Percentiles rank a stretch among this genome's conserved stretches.
Conservation (phyloP, 2,113 vertebrate genomes). For the Dicaeum eximium region DNA sequence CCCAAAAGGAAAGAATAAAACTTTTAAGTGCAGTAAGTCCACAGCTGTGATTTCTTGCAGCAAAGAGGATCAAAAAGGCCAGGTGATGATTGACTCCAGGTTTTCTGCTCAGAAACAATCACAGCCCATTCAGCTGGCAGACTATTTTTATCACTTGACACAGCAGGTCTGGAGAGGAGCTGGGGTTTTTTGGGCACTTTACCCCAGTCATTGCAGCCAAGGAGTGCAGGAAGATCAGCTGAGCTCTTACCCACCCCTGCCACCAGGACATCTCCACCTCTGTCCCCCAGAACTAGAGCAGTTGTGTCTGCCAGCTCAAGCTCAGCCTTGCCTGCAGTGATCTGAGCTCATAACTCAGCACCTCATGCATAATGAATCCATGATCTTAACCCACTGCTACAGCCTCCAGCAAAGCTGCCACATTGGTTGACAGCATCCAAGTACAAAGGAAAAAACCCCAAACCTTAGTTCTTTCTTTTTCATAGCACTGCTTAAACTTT, state of each 20-base stretch:
- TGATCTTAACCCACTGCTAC: conserved; percentile 8
- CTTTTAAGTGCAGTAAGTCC: not conserved
- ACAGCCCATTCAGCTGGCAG: not conserved
- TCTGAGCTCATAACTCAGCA: conserved; percentile 10
- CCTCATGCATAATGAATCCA: conserved; percentile 8
- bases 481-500: not conserved
- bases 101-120: not conserved
- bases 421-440: not conserved
- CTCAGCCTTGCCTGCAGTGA: not conserved
- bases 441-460: not conserved
- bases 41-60: not conserved
- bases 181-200: not conserved
- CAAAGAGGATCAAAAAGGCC: not conserved
- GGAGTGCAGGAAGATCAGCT: not conserved
- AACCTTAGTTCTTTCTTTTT: not conserved
- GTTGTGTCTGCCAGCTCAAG: not conserved
- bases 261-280: not conserved
- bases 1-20: not conserved
- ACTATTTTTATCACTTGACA: not conserved
- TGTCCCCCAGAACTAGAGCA: not conserved
- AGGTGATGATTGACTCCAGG: not conserved
- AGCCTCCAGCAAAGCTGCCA: conserved; percentile 31
- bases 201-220: not conserved
- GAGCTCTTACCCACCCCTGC: not conserved
- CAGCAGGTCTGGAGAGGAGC: not conserved